A percentile compares a stretch with the other conserved stretches of the same genome.
Evolutionary conservation across 1,140 invertebrate species (phyloP).

Genomic region (Zophobas morio): DNA sequence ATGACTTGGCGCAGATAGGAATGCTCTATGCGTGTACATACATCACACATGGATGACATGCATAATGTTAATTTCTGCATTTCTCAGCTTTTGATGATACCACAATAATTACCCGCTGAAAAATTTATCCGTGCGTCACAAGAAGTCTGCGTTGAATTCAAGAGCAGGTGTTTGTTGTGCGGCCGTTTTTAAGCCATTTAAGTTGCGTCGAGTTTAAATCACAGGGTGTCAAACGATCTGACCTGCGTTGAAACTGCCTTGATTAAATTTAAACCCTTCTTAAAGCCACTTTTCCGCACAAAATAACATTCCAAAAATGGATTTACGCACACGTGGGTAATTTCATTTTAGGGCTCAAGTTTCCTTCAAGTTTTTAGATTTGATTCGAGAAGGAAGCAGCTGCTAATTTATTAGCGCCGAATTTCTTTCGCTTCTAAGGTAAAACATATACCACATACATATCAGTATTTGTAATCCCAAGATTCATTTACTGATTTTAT

Average conservation of each 20-base stretch:
- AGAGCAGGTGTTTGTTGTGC: conserved; percentile 4
- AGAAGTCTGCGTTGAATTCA: background rate
- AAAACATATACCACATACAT: too few relatives aligned
- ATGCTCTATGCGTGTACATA: background rate
- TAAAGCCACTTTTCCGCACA: too few relatives aligned
- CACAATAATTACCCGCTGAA: background rate
- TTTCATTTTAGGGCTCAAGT: too few relatives aligned
- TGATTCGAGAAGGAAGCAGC: too few relatives aligned
- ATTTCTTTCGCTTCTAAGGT: too few relatives aligned
- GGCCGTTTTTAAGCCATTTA: conserved; percentile 6
- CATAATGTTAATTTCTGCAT: conserved; percentile 1
- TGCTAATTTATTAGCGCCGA: too few relatives aligned
- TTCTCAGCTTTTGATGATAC: background rate
- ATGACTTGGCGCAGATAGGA: conserved; percentile 8
- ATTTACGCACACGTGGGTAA: too few relatives aligned
- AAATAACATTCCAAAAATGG: too few relatives aligned
- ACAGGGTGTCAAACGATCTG: background rate
- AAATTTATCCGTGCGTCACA: background rate
- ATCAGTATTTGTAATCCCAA: too few relatives aligned
- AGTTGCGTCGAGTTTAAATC: background rate
- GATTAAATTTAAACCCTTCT: background rate
- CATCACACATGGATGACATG: conserved; percentile 2
- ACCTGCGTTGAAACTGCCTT: background rate
- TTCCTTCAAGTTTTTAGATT: too few relatives aligned
- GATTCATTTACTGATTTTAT: too few relatives aligned